A percentile compares a stretch with the other conserved stretches of the same genome.
Evolutionary conservation across 2,113 vertebrate species (phyloP).

Genomic region (Sprattus sprattus): DNA sequence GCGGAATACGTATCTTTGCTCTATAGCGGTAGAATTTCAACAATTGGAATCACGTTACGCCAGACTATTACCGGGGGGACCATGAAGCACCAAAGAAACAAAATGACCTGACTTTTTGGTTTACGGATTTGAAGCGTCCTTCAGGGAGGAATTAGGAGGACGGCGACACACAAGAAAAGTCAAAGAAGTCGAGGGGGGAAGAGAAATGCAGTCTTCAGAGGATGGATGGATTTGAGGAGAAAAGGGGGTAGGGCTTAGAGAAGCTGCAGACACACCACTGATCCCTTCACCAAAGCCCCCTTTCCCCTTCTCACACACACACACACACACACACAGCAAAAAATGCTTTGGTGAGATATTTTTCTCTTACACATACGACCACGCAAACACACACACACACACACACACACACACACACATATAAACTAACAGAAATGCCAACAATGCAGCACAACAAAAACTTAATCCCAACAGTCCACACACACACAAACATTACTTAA

Average conservation of each 20-base stretch:
- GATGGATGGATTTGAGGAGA: background rate
- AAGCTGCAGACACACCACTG: slow-evolving; percentile 53
- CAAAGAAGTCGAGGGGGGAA: background rate
- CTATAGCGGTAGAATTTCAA: background rate
- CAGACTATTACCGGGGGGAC: background rate
- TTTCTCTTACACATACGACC: background rate
- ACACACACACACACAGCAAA: slow-evolving; percentile 23
- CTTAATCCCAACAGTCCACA: too few species aligned
- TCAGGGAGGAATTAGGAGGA: slow-evolving; percentile 6
- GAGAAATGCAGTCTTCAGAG: background rate
- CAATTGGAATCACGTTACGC: background rate
- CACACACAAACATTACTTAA: too few species aligned
- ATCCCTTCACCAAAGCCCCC: slow-evolving; percentile 57
- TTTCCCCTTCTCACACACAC: slow-evolving; percentile 34
- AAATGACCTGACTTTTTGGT: background rate
- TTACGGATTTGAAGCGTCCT: background rate
- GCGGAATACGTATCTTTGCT: background rate
- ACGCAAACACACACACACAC: too few species aligned
- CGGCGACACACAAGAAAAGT: background rate
- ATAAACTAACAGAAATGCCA: too few species aligned
- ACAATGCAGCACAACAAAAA: too few species aligned
- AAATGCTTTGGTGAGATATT: background rate
- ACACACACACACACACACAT: too few species aligned
- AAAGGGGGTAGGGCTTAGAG: background rate
- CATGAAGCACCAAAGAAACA: background rate